Base-by-base conservation (phyloP, 2,797 vertebrate genomes). In the Oryzias dopingdopingensis region DNA sequence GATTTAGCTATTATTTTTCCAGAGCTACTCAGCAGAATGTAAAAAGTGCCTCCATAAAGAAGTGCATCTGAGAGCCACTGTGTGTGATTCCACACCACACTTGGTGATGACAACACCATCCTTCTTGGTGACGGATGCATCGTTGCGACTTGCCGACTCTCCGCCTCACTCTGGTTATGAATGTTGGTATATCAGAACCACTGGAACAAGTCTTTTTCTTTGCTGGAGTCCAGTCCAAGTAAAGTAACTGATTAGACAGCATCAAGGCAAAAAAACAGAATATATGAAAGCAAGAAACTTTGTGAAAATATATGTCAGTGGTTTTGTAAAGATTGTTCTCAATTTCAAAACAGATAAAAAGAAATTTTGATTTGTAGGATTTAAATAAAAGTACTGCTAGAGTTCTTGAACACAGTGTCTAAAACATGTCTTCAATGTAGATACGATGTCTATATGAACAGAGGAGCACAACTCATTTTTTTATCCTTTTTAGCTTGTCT, bases 1-100 rank as follows among this genome's bases (percentile, higher is more conserved):
- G 89, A 90, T 90, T 88, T 87, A 89, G 84, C 79, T 84, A 87
- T 88, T 87, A 86, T 89, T 88, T 90, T 90, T 86, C 83, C 76
- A 90, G 74, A 81, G 76, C 87, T 81, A 89, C 89, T 90, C 89
- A 90, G 88, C 88, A 89, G 82, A 89, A 90, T 89, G 86, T 84
- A 88, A 88, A 90, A 89, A 88, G 84, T 77, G 82, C 77, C 70
- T 83, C 86, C 73, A 83, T 87, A 88, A 86, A 90, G 85, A 89
- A 89, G 82, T 85, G 86, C 82, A 86, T 89, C 81, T 86, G 74
- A 76, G 80, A 83, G 78, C 82, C 75, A 86, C 86, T 83, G 84
- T 72, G 76, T 88, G 85, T 86, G 86, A 90, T 90, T 91, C 87
- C 85, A 83, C 82, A 85, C 76, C 85, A 85, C 83, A 87, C 84